Conservation (phyloP, 2,113 vertebrate genomes). For the Macquaria ambigua region DNA sequence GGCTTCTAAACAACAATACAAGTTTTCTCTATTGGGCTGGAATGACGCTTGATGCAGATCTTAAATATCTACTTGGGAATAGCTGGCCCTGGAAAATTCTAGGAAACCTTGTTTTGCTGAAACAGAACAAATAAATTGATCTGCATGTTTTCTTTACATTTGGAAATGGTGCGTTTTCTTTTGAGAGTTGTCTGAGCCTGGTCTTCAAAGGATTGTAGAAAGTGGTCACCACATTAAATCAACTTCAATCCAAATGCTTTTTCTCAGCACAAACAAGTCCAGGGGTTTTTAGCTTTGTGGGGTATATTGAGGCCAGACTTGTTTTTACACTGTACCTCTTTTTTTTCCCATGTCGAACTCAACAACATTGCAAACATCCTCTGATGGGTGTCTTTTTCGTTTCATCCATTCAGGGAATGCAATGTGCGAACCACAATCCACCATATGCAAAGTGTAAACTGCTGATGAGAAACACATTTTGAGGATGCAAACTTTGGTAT, state of each 20-base stretch:
- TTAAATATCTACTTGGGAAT: neutral
- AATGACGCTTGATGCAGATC: neutral
- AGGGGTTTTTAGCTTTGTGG: slow-evolving; percentile 31
- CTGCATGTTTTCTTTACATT: slow-evolving; percentile 28
- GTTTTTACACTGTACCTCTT: slow-evolving; percentile 39
- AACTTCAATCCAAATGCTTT: slow-evolving; percentile 44
- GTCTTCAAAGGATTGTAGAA: slow-evolving; percentile 47
- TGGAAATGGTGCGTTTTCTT: slow-evolving; percentile 20
- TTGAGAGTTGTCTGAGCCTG: slow-evolving; percentile 4
- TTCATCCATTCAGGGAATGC: slow-evolving; percentile 43
- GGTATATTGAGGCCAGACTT: slow-evolving; percentile 54
- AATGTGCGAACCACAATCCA: slow-evolving; percentile 40
- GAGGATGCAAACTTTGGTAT: slow-evolving; percentile 30
- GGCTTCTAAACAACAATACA: neutral
- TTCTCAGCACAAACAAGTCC: slow-evolving; percentile 56
- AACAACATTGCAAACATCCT: slow-evolving; percentile 61
- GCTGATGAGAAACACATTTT: slow-evolving; percentile 56
- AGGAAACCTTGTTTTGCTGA: slow-evolving; percentile 21
- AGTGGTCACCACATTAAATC: slow-evolving; percentile 47
- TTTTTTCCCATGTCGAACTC: slow-evolving; percentile 26
- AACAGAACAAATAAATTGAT: slow-evolving; percentile 15
- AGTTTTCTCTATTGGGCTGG: neutral
- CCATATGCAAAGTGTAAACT: slow-evolving; percentile 60
- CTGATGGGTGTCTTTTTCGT: slow-evolving; percentile 48
- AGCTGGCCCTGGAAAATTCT: neutral